Percentiles rank a stretch among this genome's conserved stretches.
phyloP scores from a whole-genome alignment of 2,888 invertebrate species.

The Lithodes maja region DNA sequence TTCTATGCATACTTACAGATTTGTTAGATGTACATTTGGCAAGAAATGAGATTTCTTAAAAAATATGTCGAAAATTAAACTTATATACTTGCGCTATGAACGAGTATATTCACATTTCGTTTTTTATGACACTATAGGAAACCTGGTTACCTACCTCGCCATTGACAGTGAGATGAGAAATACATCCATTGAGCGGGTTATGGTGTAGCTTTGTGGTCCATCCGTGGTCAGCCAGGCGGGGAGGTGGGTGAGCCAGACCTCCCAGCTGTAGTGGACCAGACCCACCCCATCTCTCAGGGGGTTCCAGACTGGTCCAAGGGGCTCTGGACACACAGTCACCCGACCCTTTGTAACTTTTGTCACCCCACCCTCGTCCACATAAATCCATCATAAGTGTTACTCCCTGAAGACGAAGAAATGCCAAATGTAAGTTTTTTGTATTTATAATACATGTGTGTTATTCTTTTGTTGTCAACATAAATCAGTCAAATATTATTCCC shows the following conservation, averaged over 20 bases:
- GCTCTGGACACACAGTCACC: not conserved
- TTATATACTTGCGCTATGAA: no score
- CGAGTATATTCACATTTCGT: no score
- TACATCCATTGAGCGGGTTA: not conserved
- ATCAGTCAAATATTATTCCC: no score
- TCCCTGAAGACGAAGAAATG: not conserved
- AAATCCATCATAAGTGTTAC: constrained; percentile 9
- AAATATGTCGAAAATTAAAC: no score
- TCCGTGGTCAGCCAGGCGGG: not conserved
- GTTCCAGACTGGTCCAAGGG: not conserved
- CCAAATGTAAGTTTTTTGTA: no score
- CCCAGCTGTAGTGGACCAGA: constrained; percentile 22
- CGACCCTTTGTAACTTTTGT: no score
- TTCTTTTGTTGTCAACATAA: no score
- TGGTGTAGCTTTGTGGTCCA: not conserved
- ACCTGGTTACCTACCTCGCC: not conserved
- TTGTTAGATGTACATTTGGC: no score
- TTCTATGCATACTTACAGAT: no score
- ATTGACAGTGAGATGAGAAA: constrained; percentile 15
- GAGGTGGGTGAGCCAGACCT: constrained; percentile 8
- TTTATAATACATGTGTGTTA: no score
- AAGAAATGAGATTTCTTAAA: no score
- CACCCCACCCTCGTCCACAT: not conserved
- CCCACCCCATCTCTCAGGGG: not conserved
- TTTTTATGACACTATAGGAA: no score